Evolutionary conservation across 2,797 vertebrate genomes (phyloP).

Genomic region (Taenioides sp.): DNA sequence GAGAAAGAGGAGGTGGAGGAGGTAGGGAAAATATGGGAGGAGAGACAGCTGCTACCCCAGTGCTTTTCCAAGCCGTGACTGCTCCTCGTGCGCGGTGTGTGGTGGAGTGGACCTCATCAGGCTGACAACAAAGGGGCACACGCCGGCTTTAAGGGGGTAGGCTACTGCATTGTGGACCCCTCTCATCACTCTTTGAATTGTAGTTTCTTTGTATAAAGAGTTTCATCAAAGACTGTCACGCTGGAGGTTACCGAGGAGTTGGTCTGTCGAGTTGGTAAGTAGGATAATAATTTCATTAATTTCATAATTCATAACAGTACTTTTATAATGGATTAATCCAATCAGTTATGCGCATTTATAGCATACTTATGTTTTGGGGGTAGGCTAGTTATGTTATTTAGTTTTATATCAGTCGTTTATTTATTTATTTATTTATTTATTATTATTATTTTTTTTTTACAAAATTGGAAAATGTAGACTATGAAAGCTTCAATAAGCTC

Average conservation of each 20-base stretch:
- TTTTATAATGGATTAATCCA: not conserved
- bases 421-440: no score
- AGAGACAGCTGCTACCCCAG: slow-evolving; percentile 63
- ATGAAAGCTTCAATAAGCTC: not conserved
- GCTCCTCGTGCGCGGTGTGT: slow-evolving; percentile 3
- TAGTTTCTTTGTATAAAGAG: slow-evolving; percentile 16
- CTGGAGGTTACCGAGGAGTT: slow-evolving; percentile 72
- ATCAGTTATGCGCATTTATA: not conserved
- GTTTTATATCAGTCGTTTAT: no score
- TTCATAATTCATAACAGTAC: not conserved
- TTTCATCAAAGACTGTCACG: slow-evolving; percentile 32
- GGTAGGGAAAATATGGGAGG: slow-evolving; percentile 49
- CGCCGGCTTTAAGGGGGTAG: slow-evolving; percentile 5
- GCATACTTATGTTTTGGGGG: no score
- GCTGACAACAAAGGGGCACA: slow-evolving; percentile 59
- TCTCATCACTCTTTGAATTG: slow-evolving; percentile 23
- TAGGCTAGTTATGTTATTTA: no score
- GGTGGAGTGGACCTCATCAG: slow-evolving; percentile 31
- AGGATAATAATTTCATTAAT: not conserved
- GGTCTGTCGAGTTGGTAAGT: slow-evolving; percentile 63
- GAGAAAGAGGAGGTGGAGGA: slow-evolving; percentile 73
- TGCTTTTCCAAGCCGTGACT: slow-evolving; percentile 42
- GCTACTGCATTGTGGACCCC: slow-evolving; percentile 36
- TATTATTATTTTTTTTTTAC: no score
- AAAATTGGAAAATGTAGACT: not conserved